Conservation (phyloP, 2,888 invertebrate species). For the Cephus rjabovi region DNA sequence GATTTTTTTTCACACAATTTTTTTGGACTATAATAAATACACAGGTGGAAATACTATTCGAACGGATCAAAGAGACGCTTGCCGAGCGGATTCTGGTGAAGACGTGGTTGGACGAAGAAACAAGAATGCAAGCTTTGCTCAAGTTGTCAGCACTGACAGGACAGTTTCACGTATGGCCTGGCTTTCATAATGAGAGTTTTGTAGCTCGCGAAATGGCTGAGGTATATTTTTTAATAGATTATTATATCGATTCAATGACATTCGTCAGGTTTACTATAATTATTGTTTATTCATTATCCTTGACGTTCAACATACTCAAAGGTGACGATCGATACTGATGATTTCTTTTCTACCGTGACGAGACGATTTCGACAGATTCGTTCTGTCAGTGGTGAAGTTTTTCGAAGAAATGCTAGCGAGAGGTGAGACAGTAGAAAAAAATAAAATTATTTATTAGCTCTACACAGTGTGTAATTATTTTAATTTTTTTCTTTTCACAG, state of each 20-base stretch:
- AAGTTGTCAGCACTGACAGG: slow-evolving; percentile 64
- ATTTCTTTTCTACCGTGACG: slow-evolving; percentile 66
- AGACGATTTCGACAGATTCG: slow-evolving; percentile 62
- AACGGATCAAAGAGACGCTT: slow-evolving; percentile 65
- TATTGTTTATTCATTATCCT: not conserved
- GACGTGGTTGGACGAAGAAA: slow-evolving; percentile 66
- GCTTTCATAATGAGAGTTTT: slow-evolving; percentile 57
- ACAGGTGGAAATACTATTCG: slow-evolving; percentile 62
- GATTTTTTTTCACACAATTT: not conserved
- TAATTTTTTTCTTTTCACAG: slow-evolving; percentile 37
- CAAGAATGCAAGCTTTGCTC: slow-evolving; percentile 64
- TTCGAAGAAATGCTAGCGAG: slow-evolving; percentile 51
- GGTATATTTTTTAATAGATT: slow-evolving; percentile 31
- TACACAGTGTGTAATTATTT: not conserved
- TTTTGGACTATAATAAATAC: not conserved
- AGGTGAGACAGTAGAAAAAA: slow-evolving; percentile 39
- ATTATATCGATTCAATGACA: not conserved
- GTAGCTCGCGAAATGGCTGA: slow-evolving; percentile 55
- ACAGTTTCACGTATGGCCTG: slow-evolving; percentile 66
- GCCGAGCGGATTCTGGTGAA: slow-evolving; percentile 62
- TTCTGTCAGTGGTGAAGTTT: slow-evolving; percentile 45
- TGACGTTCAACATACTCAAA: slow-evolving; percentile 21
- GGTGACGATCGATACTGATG: slow-evolving; percentile 61
- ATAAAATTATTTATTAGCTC: not conserved
- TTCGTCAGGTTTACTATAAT: not conserved